Base-by-base conservation (phyloP, 2,113 vertebrate species). In the Myrmophylax atrothorax region DNA sequence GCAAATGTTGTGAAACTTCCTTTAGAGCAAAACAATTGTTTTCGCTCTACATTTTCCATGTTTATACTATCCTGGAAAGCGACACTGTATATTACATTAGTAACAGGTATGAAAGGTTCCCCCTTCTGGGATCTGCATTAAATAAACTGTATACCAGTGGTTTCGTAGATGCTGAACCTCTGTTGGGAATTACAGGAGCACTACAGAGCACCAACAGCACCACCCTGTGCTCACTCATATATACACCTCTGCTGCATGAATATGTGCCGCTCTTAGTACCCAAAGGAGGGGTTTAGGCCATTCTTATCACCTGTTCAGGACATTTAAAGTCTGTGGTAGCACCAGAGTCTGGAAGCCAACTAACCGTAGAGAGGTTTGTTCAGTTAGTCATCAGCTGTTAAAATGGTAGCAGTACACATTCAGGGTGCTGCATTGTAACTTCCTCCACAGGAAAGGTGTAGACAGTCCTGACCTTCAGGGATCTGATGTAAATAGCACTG, bases 171-270 rank as follows among this genome's bases (percentile, higher is more conserved):
- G 19, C 18, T 0, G 1, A 17, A 46, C 20, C 42, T 52, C n/a
- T 52, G 23, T 7, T 10, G 18, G 55, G 68, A 77, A 15, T 52
- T 52, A 7, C 29, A 18, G n/a, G 15, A 84, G 44, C 50, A 4
- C 17, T 77, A 26, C 24, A 13, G n/a, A 95, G 79, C 85, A 59
- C 68, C 94, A 81, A 85, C 60, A 96, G 90, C 92, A 84, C 92
- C 94, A 89, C 85, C 93, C 44, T 22, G 64, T 94, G 93, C 66
- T 86, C 64, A 29, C 68, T n/a, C 10, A 1, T 3, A n/a, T 2
- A 55, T 62, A 64, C 93, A 93, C 93, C 80, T 6, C 38, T 26
- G 31, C 37, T 58, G n/a, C 31, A 0, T 23, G 5, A 16, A 0
- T 5, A 3, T 1, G 2, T 50, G 60, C 82, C 50, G 28, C 31